phyloP scores from a whole-genome alignment of 2,113 vertebrate species.

The Syrmaticus mikado region DNA sequence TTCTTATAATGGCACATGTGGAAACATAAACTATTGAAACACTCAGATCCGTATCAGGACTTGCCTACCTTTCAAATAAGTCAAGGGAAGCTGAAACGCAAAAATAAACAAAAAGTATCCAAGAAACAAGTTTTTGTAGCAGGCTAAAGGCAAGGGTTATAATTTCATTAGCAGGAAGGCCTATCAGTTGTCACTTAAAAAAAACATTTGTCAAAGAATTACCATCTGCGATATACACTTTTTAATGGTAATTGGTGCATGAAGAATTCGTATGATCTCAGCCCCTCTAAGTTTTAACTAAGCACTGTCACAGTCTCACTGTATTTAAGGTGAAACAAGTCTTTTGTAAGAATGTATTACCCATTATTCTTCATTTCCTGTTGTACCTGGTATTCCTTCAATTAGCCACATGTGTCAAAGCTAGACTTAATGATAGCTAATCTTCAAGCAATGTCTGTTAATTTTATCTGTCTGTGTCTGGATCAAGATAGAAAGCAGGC shows the following conservation, averaged over 20 bases:
- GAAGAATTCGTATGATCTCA: constrained; percentile 6
- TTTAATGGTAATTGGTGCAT: not conserved
- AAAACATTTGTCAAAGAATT: constrained; percentile 16
- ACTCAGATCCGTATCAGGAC: not conserved
- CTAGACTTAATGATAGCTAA: constrained; percentile 36
- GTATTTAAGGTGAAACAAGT: constrained; percentile 37
- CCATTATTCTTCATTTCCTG: constrained; percentile 40
- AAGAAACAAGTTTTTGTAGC: constrained; percentile 8
- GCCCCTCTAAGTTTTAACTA: not conserved
- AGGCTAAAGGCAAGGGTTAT: constrained; percentile 11
- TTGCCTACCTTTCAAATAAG: not conserved
- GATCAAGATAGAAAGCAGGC: constrained; percentile 27
- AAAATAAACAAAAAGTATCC: not conserved
- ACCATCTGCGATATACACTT: constrained; percentile 10
- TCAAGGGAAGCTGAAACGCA: not conserved
- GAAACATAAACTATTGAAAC: not conserved
- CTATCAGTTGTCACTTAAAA: constrained; percentile 35
- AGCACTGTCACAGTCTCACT: not conserved
- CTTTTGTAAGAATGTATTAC: not conserved
- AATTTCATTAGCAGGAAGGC: constrained; percentile 26
- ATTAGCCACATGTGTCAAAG: constrained; percentile 44
- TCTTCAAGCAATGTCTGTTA: constrained; percentile 19
- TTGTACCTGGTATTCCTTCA: constrained; percentile 26
- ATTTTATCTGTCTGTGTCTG: constrained; percentile 48
- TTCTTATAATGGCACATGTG: not conserved